These are phyloP conservation scores for Bradypus variegatus DNA, from an alignment of 2,797 vertebrate species.

Conservation along the genomic window DNA sequence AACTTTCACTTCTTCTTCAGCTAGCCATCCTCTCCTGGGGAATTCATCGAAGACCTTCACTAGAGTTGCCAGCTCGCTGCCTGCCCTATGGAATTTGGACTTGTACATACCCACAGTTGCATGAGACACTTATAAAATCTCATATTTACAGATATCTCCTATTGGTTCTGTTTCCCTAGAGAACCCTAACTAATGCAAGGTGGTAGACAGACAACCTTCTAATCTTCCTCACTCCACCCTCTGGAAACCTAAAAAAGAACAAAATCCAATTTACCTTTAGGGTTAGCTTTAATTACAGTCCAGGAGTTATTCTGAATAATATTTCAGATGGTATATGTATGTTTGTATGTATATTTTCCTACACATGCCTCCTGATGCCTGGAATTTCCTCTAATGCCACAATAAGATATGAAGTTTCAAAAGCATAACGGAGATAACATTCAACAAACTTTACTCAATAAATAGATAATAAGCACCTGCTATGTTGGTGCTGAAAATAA, in stretches of 20 bases:
- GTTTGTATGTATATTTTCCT: background rate
- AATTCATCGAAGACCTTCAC: too few relatives aligned
- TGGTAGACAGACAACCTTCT: background rate
- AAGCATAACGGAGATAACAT: background rate
- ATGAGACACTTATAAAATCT: too few relatives aligned
- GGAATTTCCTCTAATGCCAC: conserved; percentile 6
- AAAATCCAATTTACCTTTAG: conserved; percentile 28
- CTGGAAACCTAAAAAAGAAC: background rate
- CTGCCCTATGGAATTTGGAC: too few relatives aligned
- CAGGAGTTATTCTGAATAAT: conserved; percentile 25
- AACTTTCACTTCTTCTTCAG: too few relatives aligned
- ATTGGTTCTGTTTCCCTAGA: too few relatives aligned
- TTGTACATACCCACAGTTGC: too few relatives aligned
- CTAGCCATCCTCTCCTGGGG: too few relatives aligned
- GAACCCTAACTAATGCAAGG: too few relatives aligned
- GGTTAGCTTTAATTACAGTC: background rate
- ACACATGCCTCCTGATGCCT: background rate
- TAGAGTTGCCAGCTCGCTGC: too few relatives aligned
- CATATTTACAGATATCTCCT: too few relatives aligned
- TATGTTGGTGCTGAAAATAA: background rate
- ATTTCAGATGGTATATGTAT: background rate
- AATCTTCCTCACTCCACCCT: background rate
- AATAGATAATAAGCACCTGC: background rate
- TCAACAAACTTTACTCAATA: conserved; percentile 30
- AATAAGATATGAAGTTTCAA: conserved; percentile 13